A percentile compares a stretch with the other conserved stretches of the same genome.
Evolutionary conservation across 2,888 invertebrate genomes (phyloP).

Genomic region (Fragum fragum): DNA sequence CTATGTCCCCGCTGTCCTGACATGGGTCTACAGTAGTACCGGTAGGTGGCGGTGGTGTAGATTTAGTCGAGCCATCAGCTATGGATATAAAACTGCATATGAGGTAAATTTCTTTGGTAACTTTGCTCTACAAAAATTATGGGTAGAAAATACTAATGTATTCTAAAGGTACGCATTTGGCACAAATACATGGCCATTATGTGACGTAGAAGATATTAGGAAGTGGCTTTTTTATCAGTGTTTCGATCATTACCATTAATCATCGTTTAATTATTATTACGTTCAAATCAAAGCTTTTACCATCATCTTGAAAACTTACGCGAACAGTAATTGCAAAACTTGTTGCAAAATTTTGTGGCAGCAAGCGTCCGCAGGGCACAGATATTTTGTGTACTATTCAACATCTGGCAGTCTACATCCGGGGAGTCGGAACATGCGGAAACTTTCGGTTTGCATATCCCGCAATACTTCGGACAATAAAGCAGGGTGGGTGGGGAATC

Average conservation of each 20-base stretch:
- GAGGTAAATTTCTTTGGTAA: no score
- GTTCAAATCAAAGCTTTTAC: no score
- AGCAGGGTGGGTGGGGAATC: conserved; percentile 49
- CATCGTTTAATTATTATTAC: no score
- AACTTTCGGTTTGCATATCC: conserved; percentile 50
- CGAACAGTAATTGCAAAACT: conserved; percentile 53
- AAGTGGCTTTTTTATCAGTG: no score
- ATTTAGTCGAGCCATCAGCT: conserved; percentile 52
- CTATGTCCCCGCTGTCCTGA: conserved; percentile 47
- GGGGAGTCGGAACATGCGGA: conserved; percentile 46
- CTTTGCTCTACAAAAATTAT: no score
- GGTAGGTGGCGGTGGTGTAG: conserved; percentile 29
- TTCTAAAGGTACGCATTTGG: no score
- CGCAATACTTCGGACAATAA: conserved; percentile 63
- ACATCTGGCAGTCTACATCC: conserved; percentile 43
- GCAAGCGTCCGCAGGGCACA: conserved; percentile 39
- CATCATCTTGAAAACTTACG: conserved; percentile 38
- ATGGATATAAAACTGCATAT: not conserved
- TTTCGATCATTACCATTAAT: no score
- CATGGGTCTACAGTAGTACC: conserved; percentile 45
- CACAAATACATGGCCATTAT: no score
- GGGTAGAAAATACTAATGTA: no score
- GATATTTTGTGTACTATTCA: conserved; percentile 44
- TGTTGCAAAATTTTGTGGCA: conserved; percentile 46
- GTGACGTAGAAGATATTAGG: no score